A percentile compares a stretch with the other conserved stretches of the same genome.
These are phyloP conservation scores for Saguinus imperator DNA, from an alignment of 2,113 vertebrate species.

Conservation along the genomic window DNA sequence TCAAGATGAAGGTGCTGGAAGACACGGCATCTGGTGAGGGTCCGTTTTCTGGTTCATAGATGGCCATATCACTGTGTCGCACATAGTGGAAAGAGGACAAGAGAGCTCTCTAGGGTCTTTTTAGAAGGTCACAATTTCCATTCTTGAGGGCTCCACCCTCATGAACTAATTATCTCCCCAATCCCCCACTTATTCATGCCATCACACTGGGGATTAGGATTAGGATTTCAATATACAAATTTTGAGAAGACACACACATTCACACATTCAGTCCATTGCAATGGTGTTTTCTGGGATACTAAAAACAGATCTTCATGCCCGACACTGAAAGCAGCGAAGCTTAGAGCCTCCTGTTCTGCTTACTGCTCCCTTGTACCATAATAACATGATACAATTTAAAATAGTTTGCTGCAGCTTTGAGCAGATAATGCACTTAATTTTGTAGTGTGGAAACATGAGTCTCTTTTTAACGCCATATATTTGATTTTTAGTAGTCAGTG, in stretches of 20 bases:
- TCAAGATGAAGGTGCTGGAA: not conserved
- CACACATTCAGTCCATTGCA: not conserved
- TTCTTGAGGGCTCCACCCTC: not conserved
- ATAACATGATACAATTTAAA: not conserved
- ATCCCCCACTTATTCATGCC: not conserved
- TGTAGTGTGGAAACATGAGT: not conserved
- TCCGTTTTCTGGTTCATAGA: not conserved
- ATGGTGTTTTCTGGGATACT: not conserved
- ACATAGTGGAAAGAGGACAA: not conserved
- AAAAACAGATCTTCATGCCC: not conserved
- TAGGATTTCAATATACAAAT: not conserved
- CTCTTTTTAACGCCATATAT: not conserved
- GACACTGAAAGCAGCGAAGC: not conserved
- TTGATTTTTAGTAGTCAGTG: not conserved
- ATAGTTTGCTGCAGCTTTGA: not conserved
- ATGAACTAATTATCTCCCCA: not conserved
- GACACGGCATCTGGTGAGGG: not conserved
- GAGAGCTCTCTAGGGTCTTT: not conserved
- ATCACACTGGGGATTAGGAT: not conserved
- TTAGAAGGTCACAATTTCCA: not conserved
- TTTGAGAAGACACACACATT: not conserved
- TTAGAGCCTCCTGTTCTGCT: not conserved
- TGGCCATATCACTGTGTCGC: not conserved
- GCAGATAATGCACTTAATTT: constrained; percentile 12
- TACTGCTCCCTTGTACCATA: not conserved